A percentile compares a stretch with the other conserved stretches of the same genome.
phyloP scores from a whole-genome alignment of 2,797 vertebrate species.

The Coregonus suidteri region DNA sequence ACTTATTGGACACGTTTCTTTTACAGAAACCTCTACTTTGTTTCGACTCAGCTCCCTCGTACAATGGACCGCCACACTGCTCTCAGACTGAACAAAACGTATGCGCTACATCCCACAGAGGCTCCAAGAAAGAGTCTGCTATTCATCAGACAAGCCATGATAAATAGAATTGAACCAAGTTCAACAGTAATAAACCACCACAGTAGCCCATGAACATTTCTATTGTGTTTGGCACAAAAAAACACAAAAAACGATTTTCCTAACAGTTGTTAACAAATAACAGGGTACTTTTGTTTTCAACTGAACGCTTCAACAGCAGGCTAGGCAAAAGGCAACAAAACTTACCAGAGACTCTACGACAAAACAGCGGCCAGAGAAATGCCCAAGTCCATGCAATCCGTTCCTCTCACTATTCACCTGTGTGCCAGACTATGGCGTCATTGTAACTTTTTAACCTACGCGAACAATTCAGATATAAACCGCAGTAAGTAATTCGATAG shows the following conservation, averaged over 20 bases:
- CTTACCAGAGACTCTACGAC: background rate
- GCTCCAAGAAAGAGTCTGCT: too few relatives aligned
- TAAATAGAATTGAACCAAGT: background rate
- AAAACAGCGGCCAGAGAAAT: background rate
- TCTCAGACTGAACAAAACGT: too few relatives aligned
- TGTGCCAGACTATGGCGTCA: conserved; percentile 1
- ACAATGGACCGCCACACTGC: too few relatives aligned
- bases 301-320: background rate
- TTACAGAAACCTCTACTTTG: too few relatives aligned
- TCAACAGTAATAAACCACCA: background rate
- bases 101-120: too few relatives aligned
- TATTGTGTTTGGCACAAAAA: background rate
- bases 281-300: background rate
- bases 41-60: too few relatives aligned
- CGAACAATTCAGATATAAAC: background rate
- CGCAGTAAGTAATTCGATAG: background rate
- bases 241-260: background rate
- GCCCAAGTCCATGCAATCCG: background rate
- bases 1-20: too few relatives aligned
- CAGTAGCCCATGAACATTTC: background rate
- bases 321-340: background rate
- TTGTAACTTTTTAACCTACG: background rate
- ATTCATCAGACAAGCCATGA: too few relatives aligned
- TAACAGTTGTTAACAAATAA: background rate
- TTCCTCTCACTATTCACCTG: background rate